Evolutionary conservation across 2,888 invertebrate species (phyloP), one percentile per base, ranked within the genome.

Genomic region (Cephus pygmeus): DNA sequence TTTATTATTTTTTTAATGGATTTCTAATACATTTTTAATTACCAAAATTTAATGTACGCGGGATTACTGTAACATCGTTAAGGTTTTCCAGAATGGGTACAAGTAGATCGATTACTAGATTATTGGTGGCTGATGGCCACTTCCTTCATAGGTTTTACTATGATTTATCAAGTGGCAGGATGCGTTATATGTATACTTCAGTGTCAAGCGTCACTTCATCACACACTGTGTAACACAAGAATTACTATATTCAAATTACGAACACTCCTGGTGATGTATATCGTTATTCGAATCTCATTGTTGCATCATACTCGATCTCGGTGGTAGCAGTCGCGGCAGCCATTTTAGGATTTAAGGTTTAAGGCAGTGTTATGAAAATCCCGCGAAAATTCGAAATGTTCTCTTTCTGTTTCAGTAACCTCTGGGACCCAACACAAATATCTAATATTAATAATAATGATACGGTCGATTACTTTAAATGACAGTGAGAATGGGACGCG

Each of bases 401-500:
- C 75, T 84, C 75, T 79, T 82, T 91, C 77, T 91, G 91, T 91
- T 91, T 76, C 90, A 91, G 91, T 91, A 90, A 91, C 86, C 90
- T 90, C 87, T 87, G 90, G 90, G 90, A 89, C 85, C 85, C 88
- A 90, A 88, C 88, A 90, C 85, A 90, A 91, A 90, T 90, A 91
- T 90, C 90, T 90, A 90, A 90, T 90, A 91, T 90, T 91, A 90
- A 90, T 89, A 88, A 89, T 90, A 89, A 88, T 87, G 87, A 89
- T 88, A 87, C 88, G 87, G 84, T 89, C 88, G 88, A 89, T 89
- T 89, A 89, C 89, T 89, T 88, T 88, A 88, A 87, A 85, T 87
- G 88, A 88, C 87, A 89, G 87, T 86, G 86, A 56, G 56, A 89
- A 86, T 87, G 88, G 85, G 84, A 82, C 80, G 88, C 88, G 86